Percentiles rank a stretch among this genome's conserved stretches.
phyloP scores from a whole-genome alignment of 2,888 invertebrate species.

The Acrobasis repandana region DNA sequence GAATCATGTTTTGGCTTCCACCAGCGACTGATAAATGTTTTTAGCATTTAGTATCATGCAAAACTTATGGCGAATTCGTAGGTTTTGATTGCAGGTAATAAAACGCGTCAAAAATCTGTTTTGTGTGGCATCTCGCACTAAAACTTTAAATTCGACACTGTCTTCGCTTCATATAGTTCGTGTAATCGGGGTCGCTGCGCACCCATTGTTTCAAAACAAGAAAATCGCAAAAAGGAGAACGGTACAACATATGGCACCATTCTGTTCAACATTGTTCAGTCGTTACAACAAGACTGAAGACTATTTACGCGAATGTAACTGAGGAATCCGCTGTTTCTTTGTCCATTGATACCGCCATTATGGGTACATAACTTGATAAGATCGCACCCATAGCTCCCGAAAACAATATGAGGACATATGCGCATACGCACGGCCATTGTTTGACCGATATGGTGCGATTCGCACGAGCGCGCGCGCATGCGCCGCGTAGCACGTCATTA shows the following conservation, averaged over 20 bases:
- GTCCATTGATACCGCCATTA: slow-evolving; percentile 10
- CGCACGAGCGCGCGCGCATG: slow-evolving; percentile 26
- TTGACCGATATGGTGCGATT: slow-evolving; percentile 36
- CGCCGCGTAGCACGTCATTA: slow-evolving; percentile 37
- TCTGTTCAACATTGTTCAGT: slow-evolving; percentile 1
- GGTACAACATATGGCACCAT: not conserved
- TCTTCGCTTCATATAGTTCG: not conserved
- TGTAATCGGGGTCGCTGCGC: not conserved
- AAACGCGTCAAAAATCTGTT: too few species aligned
- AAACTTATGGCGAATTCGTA: too few species aligned
- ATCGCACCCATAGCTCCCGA: slow-evolving; percentile 25
- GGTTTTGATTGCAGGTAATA: too few species aligned
- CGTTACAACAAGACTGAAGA: not conserved
- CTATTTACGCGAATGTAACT: slow-evolving; percentile 8
- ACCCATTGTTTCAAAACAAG: slow-evolving; percentile 7
- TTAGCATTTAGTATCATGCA: too few species aligned
- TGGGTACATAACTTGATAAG: slow-evolving; percentile 25
- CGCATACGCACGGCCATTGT: slow-evolving; percentile 39
- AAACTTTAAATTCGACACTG: not conserved
- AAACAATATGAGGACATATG: slow-evolving; percentile 35
- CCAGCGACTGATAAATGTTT: too few species aligned
- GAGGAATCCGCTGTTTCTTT: slow-evolving; percentile 5
- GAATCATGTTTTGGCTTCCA: too few species aligned
- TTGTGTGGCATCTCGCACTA: too few species aligned
- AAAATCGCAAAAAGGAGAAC: not conserved